These are phyloP conservation scores for Heterodera filipjevi DNA, from an alignment of 2,888 invertebrate species.

Conservation along the genomic window DNA sequence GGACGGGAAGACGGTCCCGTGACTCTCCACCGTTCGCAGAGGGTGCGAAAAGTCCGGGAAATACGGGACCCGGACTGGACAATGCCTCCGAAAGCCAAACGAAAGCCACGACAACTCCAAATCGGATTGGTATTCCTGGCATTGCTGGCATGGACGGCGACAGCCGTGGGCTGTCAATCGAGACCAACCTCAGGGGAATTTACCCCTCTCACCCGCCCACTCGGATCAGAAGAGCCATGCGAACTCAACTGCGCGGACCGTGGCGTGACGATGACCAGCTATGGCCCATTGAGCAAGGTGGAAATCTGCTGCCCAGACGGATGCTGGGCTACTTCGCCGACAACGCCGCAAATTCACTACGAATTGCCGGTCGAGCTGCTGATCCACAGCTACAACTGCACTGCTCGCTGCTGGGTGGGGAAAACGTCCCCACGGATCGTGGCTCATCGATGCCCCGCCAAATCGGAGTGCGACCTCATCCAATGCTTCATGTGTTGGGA, in stretches of 20 bases:
- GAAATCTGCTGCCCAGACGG: slow-evolving; percentile 1
- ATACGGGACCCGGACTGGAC: no score
- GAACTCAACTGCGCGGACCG: background rate
- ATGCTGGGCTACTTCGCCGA: background rate
- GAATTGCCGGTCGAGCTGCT: slow-evolving; percentile 6
- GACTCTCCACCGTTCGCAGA: no score
- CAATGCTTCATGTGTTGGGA: background rate
- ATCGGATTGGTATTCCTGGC: background rate
- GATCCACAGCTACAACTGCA: background rate
- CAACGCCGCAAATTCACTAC: background rate
- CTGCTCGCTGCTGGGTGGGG: background rate
- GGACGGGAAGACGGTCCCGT: no score
- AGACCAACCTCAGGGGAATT: no score
- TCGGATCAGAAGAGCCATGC: background rate
- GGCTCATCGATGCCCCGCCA: background rate
- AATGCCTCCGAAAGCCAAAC: no score
- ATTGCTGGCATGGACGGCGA: background rate
- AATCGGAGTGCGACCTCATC: background rate
- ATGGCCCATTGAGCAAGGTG: background rate
- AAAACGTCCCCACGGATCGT: background rate
- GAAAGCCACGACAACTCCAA: no score
- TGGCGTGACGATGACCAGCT: background rate
- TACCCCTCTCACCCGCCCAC: background rate
- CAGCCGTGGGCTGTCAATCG: background rate
- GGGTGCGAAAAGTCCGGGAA: no score